phyloP scores from a whole-genome alignment of 1,140 invertebrate genomes.

The Plutomurus gul region DNA sequence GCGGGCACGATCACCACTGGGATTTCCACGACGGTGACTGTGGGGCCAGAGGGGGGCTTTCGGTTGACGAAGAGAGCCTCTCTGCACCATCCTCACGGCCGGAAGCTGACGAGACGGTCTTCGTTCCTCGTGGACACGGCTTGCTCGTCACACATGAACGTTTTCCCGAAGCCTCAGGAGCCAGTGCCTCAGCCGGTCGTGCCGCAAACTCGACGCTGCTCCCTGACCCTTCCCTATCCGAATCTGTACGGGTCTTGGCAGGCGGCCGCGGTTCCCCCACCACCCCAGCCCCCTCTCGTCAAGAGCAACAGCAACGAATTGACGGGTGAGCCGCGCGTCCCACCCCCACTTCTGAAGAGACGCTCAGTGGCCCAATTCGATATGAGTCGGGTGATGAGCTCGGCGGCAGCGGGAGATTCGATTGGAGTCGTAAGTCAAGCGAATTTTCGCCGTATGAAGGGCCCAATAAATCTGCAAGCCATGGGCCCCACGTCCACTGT shows the following conservation, averaged over 20 bases:
- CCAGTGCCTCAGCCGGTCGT: constrained; percentile 49
- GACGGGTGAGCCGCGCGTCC: neutral
- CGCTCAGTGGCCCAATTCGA: constrained; percentile 49
- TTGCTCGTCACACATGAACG: constrained; percentile 43
- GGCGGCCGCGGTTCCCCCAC: neutral
- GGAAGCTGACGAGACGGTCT: constrained; percentile 44
- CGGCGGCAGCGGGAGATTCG: neutral
- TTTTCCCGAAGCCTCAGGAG: constrained; percentile 46
- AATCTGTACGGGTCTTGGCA: constrained; percentile 57
- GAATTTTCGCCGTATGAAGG: neutral
- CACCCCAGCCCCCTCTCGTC: neutral
- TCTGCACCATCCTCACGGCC: constrained; percentile 40
- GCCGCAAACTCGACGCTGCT: constrained; percentile 54
- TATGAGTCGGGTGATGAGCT: neutral
- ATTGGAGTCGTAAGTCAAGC: neutral
- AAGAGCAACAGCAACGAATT: constrained; percentile 4
- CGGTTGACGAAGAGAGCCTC: constrained; percentile 39
- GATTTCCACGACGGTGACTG: no score
- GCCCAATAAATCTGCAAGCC: neutral
- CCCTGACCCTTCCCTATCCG: constrained; percentile 56
- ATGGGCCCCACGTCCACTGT: neutral
- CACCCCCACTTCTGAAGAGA: constrained; percentile 46
- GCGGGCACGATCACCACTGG: constrained; percentile 38
- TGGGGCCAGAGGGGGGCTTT: neutral
- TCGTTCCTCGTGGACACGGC: constrained; percentile 50